Evolutionary conservation across 2,797 vertebrate species (phyloP).

Genomic region (Microctenopoma steveboyesi): DNA sequence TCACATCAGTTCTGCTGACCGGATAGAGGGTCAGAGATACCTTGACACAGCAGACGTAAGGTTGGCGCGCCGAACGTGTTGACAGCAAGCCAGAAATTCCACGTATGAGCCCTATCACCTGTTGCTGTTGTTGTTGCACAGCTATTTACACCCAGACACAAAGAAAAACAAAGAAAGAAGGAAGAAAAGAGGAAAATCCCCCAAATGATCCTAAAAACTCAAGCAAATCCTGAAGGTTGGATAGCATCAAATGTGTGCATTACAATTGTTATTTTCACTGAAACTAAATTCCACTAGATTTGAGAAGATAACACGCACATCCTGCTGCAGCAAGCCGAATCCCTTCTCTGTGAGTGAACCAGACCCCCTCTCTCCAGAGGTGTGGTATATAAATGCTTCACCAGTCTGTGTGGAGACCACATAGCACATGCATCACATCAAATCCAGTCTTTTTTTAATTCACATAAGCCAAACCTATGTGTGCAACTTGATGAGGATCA

Average conservation of each 20-base stretch:
- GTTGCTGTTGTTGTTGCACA: conserved; percentile 52
- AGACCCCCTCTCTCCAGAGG: conserved; percentile 19
- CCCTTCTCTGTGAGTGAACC: conserved; percentile 24
- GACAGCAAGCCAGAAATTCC: conserved; percentile 75
- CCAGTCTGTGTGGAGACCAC: conserved; percentile 1
- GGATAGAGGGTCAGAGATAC: conserved; percentile 26
- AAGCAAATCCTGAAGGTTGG: conserved; percentile 4
- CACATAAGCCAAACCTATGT: conserved; percentile 1
- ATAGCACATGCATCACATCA: conserved; percentile 13
- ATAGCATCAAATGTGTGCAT: conserved; percentile 2
- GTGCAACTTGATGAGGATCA: conserved; percentile 63
- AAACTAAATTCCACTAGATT: conserved; percentile 23
- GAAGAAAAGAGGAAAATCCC: conserved; percentile 10
- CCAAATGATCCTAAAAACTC: conserved; percentile 28
- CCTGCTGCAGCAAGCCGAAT: conserved; percentile 29
- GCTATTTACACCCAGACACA: conserved; percentile 43
- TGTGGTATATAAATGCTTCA: conserved; percentile 23
- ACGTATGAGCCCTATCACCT: conserved; percentile 75
- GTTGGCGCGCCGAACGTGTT: conserved; percentile 65
- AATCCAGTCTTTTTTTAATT: conserved; percentile 44
- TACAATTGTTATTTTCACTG: not conserved
- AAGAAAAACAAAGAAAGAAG: not conserved
- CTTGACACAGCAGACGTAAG: conserved; percentile 45
- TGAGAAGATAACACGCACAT: conserved; percentile 34
- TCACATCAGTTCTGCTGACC: conserved; percentile 13